A percentile compares a stretch with the other conserved stretches of the same genome.
Evolutionary conservation across 1,140 invertebrate species (phyloP).

Genomic region (Eriocheir sinensis): DNA sequence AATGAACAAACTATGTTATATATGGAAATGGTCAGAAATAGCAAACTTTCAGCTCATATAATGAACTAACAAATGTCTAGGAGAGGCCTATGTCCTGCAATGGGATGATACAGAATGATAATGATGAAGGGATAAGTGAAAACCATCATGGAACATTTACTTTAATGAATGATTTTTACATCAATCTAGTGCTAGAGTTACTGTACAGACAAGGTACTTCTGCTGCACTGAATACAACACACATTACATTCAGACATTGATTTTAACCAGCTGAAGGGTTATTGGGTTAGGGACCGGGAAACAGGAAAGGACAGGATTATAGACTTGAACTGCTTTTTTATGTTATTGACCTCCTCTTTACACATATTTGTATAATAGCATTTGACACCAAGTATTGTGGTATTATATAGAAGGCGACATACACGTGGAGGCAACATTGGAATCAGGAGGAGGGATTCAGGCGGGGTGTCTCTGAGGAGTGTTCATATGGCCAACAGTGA

Average conservation of each 20-base stretch:
- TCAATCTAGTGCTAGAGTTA: constrained; percentile 53
- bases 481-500: constrained; percentile 42
- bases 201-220: constrained; percentile 66
- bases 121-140: not conserved
- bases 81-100: too few species aligned
- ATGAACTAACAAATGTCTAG: too few species aligned
- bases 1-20: too few species aligned
- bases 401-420: constrained; percentile 34
- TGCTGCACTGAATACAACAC: constrained; percentile 60
- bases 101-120: too few species aligned
- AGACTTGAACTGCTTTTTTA: not conserved
- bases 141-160: constrained; percentile 51
- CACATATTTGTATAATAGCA: constrained; percentile 46
- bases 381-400: constrained; percentile 38
- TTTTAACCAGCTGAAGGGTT: constrained; percentile 54
- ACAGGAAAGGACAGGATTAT: not conserved
- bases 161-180: constrained; percentile 69
- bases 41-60: too few species aligned
- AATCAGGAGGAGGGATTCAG: not conserved
- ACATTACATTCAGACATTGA: constrained; percentile 67
- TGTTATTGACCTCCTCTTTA: constrained; percentile 26
- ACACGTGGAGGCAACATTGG: not conserved
- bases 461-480: constrained; percentile 31
- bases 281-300: not conserved
- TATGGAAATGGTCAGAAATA: too few species aligned